phyloP scores from a whole-genome alignment of 1,140 invertebrate genomes.

The Leptopilina clavipes region DNA sequence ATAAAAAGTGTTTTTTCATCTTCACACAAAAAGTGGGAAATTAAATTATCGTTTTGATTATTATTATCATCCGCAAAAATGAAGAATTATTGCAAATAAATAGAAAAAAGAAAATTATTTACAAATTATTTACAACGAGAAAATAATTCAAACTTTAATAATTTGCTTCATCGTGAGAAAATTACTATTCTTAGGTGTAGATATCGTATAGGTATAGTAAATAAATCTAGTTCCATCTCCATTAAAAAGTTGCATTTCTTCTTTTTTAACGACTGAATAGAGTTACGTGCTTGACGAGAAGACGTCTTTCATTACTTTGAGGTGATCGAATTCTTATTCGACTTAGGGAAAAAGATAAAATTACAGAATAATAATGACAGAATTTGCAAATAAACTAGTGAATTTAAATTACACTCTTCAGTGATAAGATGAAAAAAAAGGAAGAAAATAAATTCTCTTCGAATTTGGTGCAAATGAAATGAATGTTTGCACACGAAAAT shows the following conservation, averaged over 20 bases:
- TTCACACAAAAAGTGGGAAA: too few relatives aligned
- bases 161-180: neutral
- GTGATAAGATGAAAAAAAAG: neutral
- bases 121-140: too few relatives aligned
- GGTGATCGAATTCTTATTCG: constrained; percentile 21
- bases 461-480: too few relatives aligned
- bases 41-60: too few relatives aligned
- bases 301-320: neutral
- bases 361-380: constrained; percentile 30
- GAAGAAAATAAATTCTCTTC: too few relatives aligned
- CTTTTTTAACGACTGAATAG: neutral
- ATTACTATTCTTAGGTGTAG: neutral
- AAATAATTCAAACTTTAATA: neutral
- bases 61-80: too few relatives aligned
- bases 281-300: constrained; percentile 21
- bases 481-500: too few relatives aligned
- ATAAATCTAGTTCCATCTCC: constrained; percentile 22
- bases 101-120: too few relatives aligned
- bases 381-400: neutral
- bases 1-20: too few relatives aligned
- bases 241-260: neutral
- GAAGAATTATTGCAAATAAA: too few relatives aligned
- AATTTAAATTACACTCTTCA: neutral
- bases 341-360: neutral
- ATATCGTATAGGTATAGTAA: constrained; percentile 3